These are phyloP conservation scores for Panagrolaimus sp. DNA, from an alignment of 1,140 invertebrate species.

Conservation along the genomic window DNA sequence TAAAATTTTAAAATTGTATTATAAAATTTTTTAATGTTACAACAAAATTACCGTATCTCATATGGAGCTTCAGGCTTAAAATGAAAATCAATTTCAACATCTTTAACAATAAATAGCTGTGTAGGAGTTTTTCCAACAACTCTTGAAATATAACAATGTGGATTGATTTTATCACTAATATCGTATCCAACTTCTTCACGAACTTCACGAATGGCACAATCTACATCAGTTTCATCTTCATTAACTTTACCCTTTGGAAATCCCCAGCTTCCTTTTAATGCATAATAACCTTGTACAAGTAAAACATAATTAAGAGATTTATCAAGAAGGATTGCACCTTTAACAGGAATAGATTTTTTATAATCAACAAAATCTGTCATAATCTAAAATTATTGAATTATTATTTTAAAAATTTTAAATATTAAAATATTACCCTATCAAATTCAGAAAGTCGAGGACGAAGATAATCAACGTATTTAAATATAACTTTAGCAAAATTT, in stretches of 20 bases:
- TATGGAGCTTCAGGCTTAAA: slow-evolving; percentile 83
- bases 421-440: not conserved
- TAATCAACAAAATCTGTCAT: slow-evolving; percentile 84
- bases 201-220: slow-evolving; percentile 84
- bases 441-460: not conserved
- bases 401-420: not conserved
- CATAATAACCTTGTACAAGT: slow-evolving; percentile 84
- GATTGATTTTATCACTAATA: slow-evolving; percentile 77
- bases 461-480: slow-evolving; percentile 3
- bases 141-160: slow-evolving; percentile 66
- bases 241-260: slow-evolving; percentile 98
- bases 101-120: slow-evolving; percentile 75
- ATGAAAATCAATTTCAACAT: slow-evolving; percentile 74
- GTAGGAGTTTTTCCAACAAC: not conserved
- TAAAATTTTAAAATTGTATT: not conserved
- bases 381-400: slow-evolving; percentile 59
- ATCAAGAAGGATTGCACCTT: slow-evolving; percentile 84
- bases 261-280: slow-evolving; percentile 79
- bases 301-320: slow-evolving; percentile 72
- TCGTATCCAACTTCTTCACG: slow-evolving; percentile 90
- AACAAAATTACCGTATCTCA: slow-evolving; percentile 79
- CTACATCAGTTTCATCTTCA: slow-evolving; percentile 78
- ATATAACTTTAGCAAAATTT: not conserved
- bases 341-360: slow-evolving; percentile 86
- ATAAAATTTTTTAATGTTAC: not conserved